phyloP scores from a whole-genome alignment of 1,140 invertebrate species.

The Meloidogyne floridensis region DNA sequence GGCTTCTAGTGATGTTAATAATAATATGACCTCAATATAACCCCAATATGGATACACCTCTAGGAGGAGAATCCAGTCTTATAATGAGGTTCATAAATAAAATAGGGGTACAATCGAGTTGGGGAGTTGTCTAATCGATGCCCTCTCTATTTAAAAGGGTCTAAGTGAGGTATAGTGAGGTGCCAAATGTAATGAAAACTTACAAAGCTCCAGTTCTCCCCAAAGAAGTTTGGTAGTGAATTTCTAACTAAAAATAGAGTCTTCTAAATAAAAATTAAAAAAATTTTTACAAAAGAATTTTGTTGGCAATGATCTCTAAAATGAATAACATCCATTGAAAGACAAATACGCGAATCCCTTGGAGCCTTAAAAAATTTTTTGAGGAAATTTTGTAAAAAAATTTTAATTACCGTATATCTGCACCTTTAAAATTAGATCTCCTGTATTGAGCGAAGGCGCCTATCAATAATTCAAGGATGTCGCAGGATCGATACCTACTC shows the following conservation, averaged over 20 bases:
- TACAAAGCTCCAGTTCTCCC: conserved; percentile 35
- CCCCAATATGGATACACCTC: background rate
- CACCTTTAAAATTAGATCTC: too few species aligned
- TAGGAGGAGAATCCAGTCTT: too few species aligned
- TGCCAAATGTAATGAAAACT: background rate
- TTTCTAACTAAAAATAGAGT: conserved; percentile 27
- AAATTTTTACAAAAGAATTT: conserved; percentile 15
- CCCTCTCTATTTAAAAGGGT: too few species aligned
- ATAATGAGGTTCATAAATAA: too few species aligned
- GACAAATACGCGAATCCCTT: conserved; percentile 4
- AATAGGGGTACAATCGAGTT: too few species aligned
- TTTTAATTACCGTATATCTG: background rate
- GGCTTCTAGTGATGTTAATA: too few species aligned
- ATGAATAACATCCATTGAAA: conserved; percentile 34
- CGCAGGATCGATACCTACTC: too few species aligned
- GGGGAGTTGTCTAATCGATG: too few species aligned
- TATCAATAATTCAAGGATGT: too few species aligned
- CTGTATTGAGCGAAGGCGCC: too few species aligned
- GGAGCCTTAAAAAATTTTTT: background rate
- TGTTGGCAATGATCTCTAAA: conserved; percentile 10
- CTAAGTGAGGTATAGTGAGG: too few species aligned
- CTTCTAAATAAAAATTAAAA: background rate
- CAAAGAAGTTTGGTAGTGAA: conserved; percentile 38
- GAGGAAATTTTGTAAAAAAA: background rate
- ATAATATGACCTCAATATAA: too few species aligned